These are phyloP conservation scores for Microplitis manilae DNA, from an alignment of 2,888 invertebrate genomes.

Conservation along the genomic window DNA sequence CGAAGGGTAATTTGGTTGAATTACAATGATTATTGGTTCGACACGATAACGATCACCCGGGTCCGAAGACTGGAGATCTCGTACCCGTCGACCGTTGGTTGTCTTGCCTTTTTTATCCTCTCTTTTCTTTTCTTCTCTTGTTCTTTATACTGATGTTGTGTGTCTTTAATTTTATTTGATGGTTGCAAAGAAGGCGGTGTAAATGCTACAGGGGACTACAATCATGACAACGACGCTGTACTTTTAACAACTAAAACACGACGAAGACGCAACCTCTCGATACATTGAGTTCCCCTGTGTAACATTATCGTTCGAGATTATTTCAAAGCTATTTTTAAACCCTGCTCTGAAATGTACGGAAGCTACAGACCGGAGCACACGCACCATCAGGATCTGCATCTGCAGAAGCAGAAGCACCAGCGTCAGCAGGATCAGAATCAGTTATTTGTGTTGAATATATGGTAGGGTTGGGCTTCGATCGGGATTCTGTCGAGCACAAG, in stretches of 20 bases:
- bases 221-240: background rate
- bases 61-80: background rate
- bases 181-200: background rate
- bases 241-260: background rate
- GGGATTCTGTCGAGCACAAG: conserved; percentile 48
- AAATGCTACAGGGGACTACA: background rate
- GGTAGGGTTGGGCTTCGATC: conserved; percentile 40
- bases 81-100: too few species aligned
- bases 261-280: background rate
- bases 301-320: background rate
- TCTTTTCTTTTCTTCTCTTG: background rate
- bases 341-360: conserved; percentile 48
- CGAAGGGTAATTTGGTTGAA: conserved; percentile 42
- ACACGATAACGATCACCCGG: conserved; percentile 42
- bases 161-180: conserved; percentile 4
- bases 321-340: conserved; percentile 50
- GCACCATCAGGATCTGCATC: background rate
- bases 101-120: too few species aligned
- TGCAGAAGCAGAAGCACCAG: conserved; percentile 43
- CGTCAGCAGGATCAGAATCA: background rate
- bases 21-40: conserved; percentile 48
- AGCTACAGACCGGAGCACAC: conserved; percentile 36
- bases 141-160: conserved; percentile 11
- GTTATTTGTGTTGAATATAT: background rate
- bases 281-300: background rate